Percentiles rank a stretch among this genome's conserved stretches.
phyloP scores from a whole-genome alignment of 2,113 vertebrate genomes.

The Melanotaenia duboulayi region DNA sequence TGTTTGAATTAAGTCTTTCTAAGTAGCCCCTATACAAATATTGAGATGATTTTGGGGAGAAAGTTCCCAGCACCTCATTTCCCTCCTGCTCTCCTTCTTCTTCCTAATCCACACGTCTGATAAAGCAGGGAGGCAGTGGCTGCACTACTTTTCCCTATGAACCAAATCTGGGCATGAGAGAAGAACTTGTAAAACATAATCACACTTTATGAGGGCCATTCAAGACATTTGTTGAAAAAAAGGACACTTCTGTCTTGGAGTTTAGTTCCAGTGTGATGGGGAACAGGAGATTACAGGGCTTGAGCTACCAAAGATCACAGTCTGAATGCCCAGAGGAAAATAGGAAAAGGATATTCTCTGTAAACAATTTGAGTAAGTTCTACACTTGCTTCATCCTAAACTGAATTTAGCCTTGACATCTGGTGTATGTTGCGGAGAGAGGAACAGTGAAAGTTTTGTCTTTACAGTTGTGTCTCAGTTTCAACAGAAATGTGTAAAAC shows the following conservation, averaged over 20 bases:
- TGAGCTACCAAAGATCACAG: constrained; percentile 24
- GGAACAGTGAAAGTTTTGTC: too few relatives aligned
- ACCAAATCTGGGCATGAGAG: constrained; percentile 66
- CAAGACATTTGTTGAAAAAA: constrained; percentile 55
- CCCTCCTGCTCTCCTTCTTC: constrained; percentile 37
- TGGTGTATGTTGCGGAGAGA: neutral
- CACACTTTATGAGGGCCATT: constrained; percentile 72
- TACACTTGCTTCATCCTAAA: neutral
- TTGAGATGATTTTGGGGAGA: constrained; percentile 37
- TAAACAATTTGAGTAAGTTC: neutral
- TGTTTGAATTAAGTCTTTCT: constrained; percentile 49
- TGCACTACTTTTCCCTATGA: constrained; percentile 39
- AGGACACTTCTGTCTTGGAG: constrained; percentile 53
- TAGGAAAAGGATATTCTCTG: constrained; percentile 7
- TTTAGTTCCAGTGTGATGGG: constrained; percentile 53
- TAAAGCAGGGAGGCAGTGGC: constrained; percentile 52
- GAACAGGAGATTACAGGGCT: constrained; percentile 48
- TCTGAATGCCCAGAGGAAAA: neutral
- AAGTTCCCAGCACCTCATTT: constrained; percentile 65
- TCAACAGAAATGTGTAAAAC: too few relatives aligned
- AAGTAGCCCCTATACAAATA: constrained; percentile 39
- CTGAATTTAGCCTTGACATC: neutral
- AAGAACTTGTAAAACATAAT: constrained; percentile 77
- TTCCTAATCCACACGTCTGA: constrained; percentile 45
- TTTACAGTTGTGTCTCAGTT: too few relatives aligned